phyloP scores from a whole-genome alignment of 2,797 vertebrate species.

The Gadopsis marmoratus region DNA sequence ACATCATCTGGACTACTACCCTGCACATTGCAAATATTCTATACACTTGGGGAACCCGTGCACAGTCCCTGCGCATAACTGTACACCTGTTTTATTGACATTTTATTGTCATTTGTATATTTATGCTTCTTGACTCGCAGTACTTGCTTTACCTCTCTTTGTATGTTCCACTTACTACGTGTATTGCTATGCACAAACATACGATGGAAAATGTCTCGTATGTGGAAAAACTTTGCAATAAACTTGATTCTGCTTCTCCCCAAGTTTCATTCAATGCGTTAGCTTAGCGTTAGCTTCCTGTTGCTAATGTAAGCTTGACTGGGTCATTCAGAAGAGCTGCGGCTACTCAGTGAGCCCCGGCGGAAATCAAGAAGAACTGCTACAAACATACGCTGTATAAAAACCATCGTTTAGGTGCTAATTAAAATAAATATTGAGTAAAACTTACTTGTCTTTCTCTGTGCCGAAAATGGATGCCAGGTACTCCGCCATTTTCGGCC shows the following conservation, averaged over 20 bases:
- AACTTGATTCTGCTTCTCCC: not conserved
- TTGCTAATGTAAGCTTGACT: constrained; percentile 41
- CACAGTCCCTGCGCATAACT: no score
- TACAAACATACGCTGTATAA: fast-evolving
- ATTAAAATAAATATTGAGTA: not conserved
- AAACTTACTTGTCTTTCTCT: constrained; percentile 98
- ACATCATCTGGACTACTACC: no score
- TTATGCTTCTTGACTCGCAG: no score
- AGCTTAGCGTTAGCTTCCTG: constrained; percentile 64
- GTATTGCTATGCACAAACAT: no score
- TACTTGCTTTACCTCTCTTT: no score
- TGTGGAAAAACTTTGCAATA: no score
- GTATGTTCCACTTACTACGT: no score
- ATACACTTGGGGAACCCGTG: no score
- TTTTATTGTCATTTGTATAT: no score
- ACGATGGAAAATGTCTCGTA: no score
- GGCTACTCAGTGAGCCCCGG: not conserved
- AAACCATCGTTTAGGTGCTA: fast-evolving
- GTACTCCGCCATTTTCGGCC: constrained; percentile 97
- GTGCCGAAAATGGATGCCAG: constrained; percentile 99
- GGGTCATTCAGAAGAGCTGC: not conserved
- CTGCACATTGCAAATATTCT: no score
- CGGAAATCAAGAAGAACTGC: fast-evolving
- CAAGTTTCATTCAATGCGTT: constrained; percentile 79
- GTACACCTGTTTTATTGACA: no score